Evolutionary conservation across 1,140 invertebrate genomes (phyloP), one percentile per base, ranked within the genome.

Genomic region (Drosophila gunungcola): DNA sequence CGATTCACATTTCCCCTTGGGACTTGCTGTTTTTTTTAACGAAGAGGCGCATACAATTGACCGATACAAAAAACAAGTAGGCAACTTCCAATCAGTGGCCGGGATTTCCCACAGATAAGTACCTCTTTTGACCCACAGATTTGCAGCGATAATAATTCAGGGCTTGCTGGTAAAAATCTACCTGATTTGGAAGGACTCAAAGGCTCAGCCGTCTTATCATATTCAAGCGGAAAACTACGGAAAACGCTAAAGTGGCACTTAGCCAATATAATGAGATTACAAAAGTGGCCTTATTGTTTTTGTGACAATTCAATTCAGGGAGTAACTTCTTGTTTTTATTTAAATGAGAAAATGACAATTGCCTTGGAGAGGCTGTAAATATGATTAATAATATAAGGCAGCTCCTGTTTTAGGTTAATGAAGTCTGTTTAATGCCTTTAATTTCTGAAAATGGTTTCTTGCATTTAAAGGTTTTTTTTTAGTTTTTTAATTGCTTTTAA

Each of bases 141-240:
- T 61, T 61, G 61, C 39, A 61, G 21, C 45, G 61, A 64, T 64
- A 64, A 64, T 61, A 45, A 58, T 43, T 25, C 54, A 3, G 42
- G 41, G 55, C 39, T 64, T 36, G 34, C 32, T n/a, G 61, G 61
- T 64, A 45, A 36, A 42, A 65, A 53, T 52, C 64, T 68, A 68
- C 46, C 64, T 65, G 64, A 21, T 34, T 65, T 49, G 42, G 16
- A 0, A 2, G 13, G 34, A 48, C 63, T 39, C 10, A 48, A 32
- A 34, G 38, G 39, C 38, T 64, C 39, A 61, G 21, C 10, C 4
- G 5, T 32, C 32, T 36, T 61, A 64, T 62, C 61, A 41, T 13
- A 34, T 16, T 32, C 27, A 36, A 45, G 43, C 16, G n/a, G 39
- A 21, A 21, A 21, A 61, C 32, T 16, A 34, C 10, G 39, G 55